phyloP scores from a whole-genome alignment of 2,113 vertebrate genomes.

The Sceloporus undulatus region DNA sequence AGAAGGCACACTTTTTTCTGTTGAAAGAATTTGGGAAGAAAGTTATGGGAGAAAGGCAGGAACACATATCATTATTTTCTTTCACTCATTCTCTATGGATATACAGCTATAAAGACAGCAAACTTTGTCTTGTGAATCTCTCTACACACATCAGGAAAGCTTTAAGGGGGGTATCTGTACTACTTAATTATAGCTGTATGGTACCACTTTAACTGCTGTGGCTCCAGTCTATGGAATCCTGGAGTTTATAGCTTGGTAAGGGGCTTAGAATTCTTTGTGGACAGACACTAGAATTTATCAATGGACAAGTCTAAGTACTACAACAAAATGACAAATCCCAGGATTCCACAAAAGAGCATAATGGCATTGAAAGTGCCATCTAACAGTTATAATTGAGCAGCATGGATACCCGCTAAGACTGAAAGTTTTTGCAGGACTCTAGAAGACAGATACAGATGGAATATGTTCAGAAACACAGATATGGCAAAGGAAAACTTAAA shows the following conservation, averaged over 20 bases:
- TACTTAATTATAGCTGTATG: too few species aligned
- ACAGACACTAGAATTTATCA: too few species aligned
- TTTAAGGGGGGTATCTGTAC: neutral
- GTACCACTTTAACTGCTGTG: too few species aligned
- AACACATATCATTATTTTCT: neutral
- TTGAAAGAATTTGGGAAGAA: slow-evolving; percentile 54
- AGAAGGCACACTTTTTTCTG: slow-evolving; percentile 73
- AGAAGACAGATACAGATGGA: neutral
- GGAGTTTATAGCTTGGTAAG: too few species aligned
- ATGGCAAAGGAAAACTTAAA: neutral
- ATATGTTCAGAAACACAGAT: neutral
- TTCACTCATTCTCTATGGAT: neutral
- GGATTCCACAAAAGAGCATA: too few species aligned
- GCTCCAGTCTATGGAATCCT: too few species aligned
- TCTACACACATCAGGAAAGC: neutral
- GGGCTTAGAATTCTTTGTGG: too few species aligned
- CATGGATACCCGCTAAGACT: too few species aligned
- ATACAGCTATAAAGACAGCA: neutral
- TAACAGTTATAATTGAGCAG: too few species aligned
- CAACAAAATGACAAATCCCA: too few species aligned
- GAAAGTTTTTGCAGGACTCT: neutral
- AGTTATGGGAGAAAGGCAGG: slow-evolving; percentile 50
- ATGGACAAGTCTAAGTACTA: too few species aligned
- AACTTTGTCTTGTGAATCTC: neutral
- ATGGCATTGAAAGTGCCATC: too few species aligned